phyloP scores from a whole-genome alignment of 2,797 vertebrate genomes.

The Pipistrellus kuhlii region DNA sequence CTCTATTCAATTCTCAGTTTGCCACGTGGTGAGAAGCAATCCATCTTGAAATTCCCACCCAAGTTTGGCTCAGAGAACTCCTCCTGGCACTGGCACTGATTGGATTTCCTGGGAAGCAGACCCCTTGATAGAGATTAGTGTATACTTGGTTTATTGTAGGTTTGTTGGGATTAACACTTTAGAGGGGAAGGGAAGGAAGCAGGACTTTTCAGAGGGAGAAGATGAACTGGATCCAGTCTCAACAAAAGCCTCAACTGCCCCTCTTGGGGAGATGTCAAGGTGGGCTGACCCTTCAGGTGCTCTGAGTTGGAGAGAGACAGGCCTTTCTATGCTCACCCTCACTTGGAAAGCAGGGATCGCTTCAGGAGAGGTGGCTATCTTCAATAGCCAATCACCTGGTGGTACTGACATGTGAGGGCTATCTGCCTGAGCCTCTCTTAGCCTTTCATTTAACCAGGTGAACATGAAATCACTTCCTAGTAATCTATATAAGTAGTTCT shows the following conservation, averaged over 20 bases:
- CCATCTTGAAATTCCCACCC: background rate
- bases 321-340: background rate
- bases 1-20: background rate
- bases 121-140: background rate
- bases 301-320: background rate
- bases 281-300: background rate
- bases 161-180: background rate
- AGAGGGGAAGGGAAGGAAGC: background rate
- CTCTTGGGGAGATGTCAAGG: background rate
- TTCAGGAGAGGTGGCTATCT: background rate
- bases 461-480: background rate
- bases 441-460: background rate
- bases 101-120: background rate
- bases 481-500: background rate
- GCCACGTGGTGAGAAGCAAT: background rate
- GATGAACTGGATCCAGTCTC: background rate
- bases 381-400: background rate
- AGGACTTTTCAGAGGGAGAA: background rate
- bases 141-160: background rate
- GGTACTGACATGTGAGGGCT: background rate
- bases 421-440: background rate
- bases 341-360: background rate
- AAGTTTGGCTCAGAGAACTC: background rate
- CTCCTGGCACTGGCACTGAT: background rate
- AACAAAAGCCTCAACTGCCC: background rate